phyloP scores from a whole-genome alignment of 2,113 vertebrate species.

The Leptocoma aspasia region DNA sequence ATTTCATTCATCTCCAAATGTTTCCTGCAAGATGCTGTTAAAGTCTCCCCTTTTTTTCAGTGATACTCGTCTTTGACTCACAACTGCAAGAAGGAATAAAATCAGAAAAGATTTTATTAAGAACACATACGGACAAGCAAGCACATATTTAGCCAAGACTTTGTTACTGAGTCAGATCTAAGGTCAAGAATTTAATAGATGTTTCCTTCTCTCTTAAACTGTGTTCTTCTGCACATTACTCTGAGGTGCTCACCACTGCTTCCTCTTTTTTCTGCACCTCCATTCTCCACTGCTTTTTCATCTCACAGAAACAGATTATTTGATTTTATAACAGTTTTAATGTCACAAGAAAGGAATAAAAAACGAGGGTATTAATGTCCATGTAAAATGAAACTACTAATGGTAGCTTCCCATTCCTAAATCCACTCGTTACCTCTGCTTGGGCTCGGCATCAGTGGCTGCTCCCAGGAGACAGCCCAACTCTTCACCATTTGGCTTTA shows the following conservation, averaged over 20 bases:
- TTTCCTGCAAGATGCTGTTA: not conserved
- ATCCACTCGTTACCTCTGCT: rapidly evolving
- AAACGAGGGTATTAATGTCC: not conserved
- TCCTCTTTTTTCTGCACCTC: not conserved
- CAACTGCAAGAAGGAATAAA: not conserved
- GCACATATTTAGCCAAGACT: not conserved
- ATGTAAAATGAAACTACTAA: not conserved
- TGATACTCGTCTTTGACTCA: not conserved
- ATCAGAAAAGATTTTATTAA: not conserved
- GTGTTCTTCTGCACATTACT: not conserved
- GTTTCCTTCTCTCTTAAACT: not conserved
- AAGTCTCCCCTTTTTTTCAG: not conserved
- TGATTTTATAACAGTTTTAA: not conserved
- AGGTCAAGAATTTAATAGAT: not conserved
- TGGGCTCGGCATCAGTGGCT: not conserved
- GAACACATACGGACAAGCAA: not conserved
- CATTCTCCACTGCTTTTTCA: not conserved
- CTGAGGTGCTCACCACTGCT: not conserved
- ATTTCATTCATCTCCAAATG: not conserved
- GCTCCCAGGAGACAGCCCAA: not conserved
- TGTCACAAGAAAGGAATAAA: not conserved
- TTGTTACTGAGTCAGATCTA: not conserved
- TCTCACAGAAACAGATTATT: not conserved
- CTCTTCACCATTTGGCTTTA: not conserved
- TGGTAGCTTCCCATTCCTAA: not conserved